Evolutionary conservation across 2,113 vertebrate genomes (phyloP).

Genomic region (Amphiprion ocellaris): DNA sequence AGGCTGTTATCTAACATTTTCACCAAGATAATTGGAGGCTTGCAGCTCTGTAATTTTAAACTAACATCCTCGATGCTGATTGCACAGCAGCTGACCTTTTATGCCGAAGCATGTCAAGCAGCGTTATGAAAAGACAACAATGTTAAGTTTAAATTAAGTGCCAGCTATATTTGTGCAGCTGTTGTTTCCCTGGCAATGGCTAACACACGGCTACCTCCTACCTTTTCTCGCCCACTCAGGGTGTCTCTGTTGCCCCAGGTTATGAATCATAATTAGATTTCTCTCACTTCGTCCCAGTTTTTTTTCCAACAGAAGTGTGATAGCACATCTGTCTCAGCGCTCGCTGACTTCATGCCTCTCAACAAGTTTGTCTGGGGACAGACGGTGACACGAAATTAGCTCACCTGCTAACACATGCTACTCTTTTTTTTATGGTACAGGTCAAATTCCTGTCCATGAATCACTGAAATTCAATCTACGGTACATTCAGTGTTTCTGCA

Average conservation of each 20-base stretch:
- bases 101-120: not conserved
- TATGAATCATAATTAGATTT: slow-evolving; percentile 69
- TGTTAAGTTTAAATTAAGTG: slow-evolving; percentile 27
- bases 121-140: slow-evolving; percentile 22
- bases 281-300: slow-evolving; percentile 45
- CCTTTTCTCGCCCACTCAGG: slow-evolving; percentile 48
- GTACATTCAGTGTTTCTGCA: too few relatives aligned
- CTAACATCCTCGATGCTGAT: not conserved
- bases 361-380: slow-evolving; percentile 23
- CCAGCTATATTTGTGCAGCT: slow-evolving; percentile 33
- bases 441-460: too few relatives aligned
- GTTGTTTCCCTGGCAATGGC: slow-evolving; percentile 63
- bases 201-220: slow-evolving; percentile 32
- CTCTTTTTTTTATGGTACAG: not conserved
- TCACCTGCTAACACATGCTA: not conserved
- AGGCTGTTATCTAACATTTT: too few relatives aligned
- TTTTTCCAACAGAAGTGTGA: slow-evolving; percentile 49
- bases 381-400: slow-evolving; percentile 4
- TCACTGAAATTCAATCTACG: too few relatives aligned
- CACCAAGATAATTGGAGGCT: slow-evolving; percentile 1
- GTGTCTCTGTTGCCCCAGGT: slow-evolving; percentile 66
- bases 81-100: slow-evolving; percentile 8
- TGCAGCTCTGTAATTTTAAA: slow-evolving; percentile 6
- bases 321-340: slow-evolving; percentile 54
- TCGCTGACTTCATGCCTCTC: slow-evolving; percentile 10